Evolutionary conservation across 2,797 vertebrate species (phyloP), one percentile per base, ranked within the genome.

Genomic region (Paratrypauchen microcephalus): DNA sequence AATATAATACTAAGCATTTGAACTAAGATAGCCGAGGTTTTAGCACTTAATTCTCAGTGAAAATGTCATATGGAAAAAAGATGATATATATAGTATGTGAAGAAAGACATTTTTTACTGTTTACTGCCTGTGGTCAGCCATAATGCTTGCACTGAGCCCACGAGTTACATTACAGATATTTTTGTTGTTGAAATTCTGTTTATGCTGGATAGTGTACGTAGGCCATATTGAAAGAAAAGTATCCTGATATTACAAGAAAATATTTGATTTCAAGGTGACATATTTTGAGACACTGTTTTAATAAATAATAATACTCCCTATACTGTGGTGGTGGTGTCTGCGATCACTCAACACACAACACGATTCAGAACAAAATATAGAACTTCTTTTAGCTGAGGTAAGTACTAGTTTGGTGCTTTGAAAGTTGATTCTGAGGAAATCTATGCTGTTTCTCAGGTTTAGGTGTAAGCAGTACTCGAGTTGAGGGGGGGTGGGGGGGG

Each of bases 61-160:
- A 76, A 76, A 78, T 61, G 72, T 39, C 55, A 65, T 77, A 73
- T 30, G 32, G 45, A 57, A 23, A 26, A 81, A 60, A 45, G 57
- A 61, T 45, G 77, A 65, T 59, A 68, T 55, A 45, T 48, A 9
- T 8, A 83, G 74, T 68, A 77, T 70, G 60, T 77, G 63, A 77
- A 73, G 85, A 63, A 82, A 32, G 62, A 19, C 74, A 45, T 68
- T 70, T 84, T 86, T 78, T 79, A 82, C 81, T 2, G 75, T 88
- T 66, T 75, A 78, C 82, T 85, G 74, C 82, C 83, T 83, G 74
- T 87, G 70, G 59, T 78, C 74, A 86, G 82, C 86, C 86, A 81
- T 83, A 78, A 73, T 30, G 81, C 86, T 87, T 86, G 75, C 86
- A 85, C 88, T 88, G 85, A 87, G 82, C 84, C 80, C 2, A 76